Evolutionary conservation across 1,140 invertebrate genomes (phyloP), one percentile per base, ranked within the genome.

Genomic region (Scaptomyza hsui): DNA sequence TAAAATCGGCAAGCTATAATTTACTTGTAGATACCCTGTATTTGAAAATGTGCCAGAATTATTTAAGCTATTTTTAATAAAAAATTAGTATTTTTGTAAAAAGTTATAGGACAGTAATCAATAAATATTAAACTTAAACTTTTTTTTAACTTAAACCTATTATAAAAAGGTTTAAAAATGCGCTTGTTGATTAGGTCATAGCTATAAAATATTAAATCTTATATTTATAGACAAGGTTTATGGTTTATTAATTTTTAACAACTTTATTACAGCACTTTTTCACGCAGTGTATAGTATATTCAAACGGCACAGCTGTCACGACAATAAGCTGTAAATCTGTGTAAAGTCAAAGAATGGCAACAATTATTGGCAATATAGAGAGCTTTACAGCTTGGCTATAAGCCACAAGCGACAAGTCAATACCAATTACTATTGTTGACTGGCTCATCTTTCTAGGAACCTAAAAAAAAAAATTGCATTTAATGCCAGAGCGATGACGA

Each of bases 401-500:
- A 35, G 41, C 41, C 19, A 41, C n/a, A 51, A 48, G 19, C 18
- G 16, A 35, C 24, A 51, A 29, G 35, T 44, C 24, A 26, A 6
- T 21, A 39, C 16, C 41, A 49, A 63, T 26, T 53, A 42, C 44
- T 61, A 55, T 56, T 53, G 18, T 53, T 55, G 48, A 26, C 16
- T 47, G 53, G 56, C 62, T 72, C 73, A 75, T 75, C 73, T 75
- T 75, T 53, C 48, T 55, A 32, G 48, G 19, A 59, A 71, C 19
- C 60, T 2, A 9, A 29, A 29, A 29, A 9, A 29, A 29, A 29
- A 55, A 52, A 59, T 69, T 57, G 57, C 55, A 53, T 15, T 42
- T 45, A 60, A 53, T 49, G 55, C 5, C 32, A 48, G 15, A 21
- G 19, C 19, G 4, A 21, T 21, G 7, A 29, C 3, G 57, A 24